Evolutionary conservation across 2,797 vertebrate genomes (phyloP).

Genomic region (Cephalopachus bancanus): DNA sequence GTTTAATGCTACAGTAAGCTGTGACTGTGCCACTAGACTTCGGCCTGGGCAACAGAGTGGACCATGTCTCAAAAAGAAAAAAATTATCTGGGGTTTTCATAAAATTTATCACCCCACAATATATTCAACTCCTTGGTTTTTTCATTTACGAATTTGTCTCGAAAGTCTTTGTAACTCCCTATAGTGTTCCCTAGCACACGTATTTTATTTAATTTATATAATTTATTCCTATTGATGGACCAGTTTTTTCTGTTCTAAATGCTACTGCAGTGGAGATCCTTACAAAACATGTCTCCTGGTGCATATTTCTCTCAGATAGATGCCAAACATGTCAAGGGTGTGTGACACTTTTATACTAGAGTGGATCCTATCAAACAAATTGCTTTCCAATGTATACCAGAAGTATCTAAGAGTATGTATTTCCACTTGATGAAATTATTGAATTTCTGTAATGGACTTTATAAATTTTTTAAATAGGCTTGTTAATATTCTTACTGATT

Average conservation of each 20-base stretch:
- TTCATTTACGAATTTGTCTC: background rate
- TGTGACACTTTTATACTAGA: background rate
- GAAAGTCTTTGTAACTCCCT: background rate
- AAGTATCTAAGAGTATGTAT: background rate
- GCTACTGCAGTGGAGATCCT: background rate
- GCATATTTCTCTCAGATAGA: background rate
- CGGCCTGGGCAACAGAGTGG: no score
- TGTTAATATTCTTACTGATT: background rate
- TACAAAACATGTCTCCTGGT: background rate
- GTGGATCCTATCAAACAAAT: background rate
- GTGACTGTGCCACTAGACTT: no score
- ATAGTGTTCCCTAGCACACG: background rate
- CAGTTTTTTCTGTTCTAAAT: background rate
- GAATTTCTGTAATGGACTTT: conserved; percentile 12
- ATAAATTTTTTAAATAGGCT: conserved; percentile 28
- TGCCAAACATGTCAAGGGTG: background rate
- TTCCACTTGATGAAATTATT: background rate
- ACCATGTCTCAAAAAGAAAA: no score
- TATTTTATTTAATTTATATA: background rate
- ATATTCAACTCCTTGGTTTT: background rate
- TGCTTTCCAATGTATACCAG: background rate
- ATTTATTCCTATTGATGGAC: background rate
- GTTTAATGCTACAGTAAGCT: no score
- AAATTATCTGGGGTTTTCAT: background rate
- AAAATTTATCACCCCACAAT: background rate